Conservation (phyloP, 2,888 invertebrate species). For the Sphecodes monilicornis region DNA sequence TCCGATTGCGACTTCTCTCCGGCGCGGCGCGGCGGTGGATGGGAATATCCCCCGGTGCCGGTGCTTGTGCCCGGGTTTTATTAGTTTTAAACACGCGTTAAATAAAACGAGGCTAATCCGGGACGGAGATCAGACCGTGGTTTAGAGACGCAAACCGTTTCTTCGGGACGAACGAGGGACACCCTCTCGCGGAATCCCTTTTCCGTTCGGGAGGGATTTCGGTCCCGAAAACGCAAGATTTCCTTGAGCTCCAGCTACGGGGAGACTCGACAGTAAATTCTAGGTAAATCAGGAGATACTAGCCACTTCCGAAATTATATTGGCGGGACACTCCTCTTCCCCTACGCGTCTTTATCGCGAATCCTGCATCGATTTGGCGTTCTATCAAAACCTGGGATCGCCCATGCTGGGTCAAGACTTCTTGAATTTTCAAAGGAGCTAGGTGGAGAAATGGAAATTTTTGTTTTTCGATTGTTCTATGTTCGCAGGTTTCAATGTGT, state of each 20-base stretch:
- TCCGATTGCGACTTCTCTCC: constrained; percentile 76
- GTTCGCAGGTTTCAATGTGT: too few relatives aligned
- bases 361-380: constrained; percentile 7
- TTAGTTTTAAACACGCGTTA: constrained; percentile 84
- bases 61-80: constrained; percentile 77
- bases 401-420: not conserved
- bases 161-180: constrained; percentile 46
- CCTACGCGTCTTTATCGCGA: constrained; percentile 1
- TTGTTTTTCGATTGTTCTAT: too few relatives aligned
- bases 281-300: constrained; percentile 63
- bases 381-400: not conserved
- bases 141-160: constrained; percentile 72
- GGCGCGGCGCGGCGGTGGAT: constrained; percentile 12
- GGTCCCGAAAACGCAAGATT: constrained; percentile 54
- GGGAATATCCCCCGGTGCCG: constrained; percentile 1
- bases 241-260: constrained; percentile 43
- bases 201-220: constrained; percentile 56
- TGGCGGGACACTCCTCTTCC: not conserved
- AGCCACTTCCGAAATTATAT: constrained; percentile 60
- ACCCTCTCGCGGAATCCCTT: constrained; percentile 46
- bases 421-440: not conserved
- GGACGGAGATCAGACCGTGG: constrained; percentile 76
- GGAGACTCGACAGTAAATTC: constrained; percentile 59
- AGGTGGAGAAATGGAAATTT: too few relatives aligned
- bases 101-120: constrained; percentile 82